Evolutionary conservation across 2,888 invertebrate species (phyloP).

Genomic region (Conistra vaccinii): DNA sequence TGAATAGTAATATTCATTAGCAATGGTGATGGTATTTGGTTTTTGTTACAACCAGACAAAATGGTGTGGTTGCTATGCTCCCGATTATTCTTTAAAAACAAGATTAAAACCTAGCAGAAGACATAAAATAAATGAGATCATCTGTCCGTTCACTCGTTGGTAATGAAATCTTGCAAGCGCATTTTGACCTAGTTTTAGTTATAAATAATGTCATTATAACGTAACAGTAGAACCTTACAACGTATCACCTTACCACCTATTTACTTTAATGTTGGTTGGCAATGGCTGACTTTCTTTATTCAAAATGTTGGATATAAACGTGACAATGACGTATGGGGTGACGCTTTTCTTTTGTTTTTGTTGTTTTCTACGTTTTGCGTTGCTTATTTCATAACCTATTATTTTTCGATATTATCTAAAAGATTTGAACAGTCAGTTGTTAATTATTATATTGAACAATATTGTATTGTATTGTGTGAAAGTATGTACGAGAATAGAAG

Average conservation of each 20-base stretch:
- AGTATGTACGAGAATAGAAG: not conserved
- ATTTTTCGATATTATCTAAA: not conserved
- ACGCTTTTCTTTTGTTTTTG: conserved; percentile 1
- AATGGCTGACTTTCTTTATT: not conserved
- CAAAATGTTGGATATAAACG: conserved; percentile 3
- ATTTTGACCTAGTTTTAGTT: conserved; percentile 14
- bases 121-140: conserved; percentile 5
- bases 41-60: too few species aligned
- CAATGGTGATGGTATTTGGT: too few species aligned
- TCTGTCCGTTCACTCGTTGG: conserved; percentile 1
- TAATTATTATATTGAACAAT: not conserved
- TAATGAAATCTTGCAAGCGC: conserved; percentile 18
- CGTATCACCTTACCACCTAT: too few species aligned
- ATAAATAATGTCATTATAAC: not conserved
- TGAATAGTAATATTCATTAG: too few species aligned
- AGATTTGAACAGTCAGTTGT: too few species aligned
- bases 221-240: not conserved
- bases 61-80: too few species aligned
- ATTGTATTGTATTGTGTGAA: too few species aligned
- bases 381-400: too few species aligned
- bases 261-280: not conserved
- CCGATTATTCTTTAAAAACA: not conserved
- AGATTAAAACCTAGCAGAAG: not conserved
- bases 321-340: not conserved
- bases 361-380: not conserved